Base-by-base conservation (phyloP, 2,888 invertebrate species). In the Drosophila anomalipes region DNA sequence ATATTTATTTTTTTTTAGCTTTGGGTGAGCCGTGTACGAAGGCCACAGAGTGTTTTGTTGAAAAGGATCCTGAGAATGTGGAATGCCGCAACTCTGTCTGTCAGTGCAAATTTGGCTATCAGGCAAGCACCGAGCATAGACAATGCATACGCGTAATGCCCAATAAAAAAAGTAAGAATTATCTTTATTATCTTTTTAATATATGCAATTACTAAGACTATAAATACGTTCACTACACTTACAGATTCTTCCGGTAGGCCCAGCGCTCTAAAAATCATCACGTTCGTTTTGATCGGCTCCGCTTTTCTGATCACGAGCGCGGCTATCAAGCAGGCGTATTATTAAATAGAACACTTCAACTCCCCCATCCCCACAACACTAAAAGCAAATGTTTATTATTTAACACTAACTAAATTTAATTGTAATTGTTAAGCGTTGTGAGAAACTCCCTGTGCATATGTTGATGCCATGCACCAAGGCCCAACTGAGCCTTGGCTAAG, bases 171-270 rank as follows among this genome's bases (percentile, higher is more conserved):
- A 93, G 93, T 93, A 59, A 66, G 84, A 71, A 30, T 14, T 28
- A 19, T 26, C 37, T 19, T 19, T 35, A 26, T 5, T n/a, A n/a
- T n/a, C n/a, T n/a, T n/a, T n/a, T n/a, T n/a, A n/a, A n/a, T n/a
- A 26, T 22, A 26, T 26, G 19, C 12, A 19, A 56, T 6, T 12
- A 1, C 12, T 10, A 7, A 47, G 47, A 26, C 35, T 28, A 9
- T 2, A 26, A 37, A 37, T 56, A 19, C 35, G 12, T 59, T 57
- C 10, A 16, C 1, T 39, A 19, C 9, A 0, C n/a, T 87, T 87
- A 7, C 77, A 93, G 93, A 93, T 92, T 93, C 93, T 93, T 93
- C 93, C 93, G 93, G 92, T 83, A 93, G 93, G 83, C 93, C 93
- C 87, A 93, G 93, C 91, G 92, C 92, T 83, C 92, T 93, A 74